Percentiles rank a stretch among this genome's conserved stretches.
These are phyloP conservation scores for Choloepus hoffmanni DNA, from an alignment of 2,113 vertebrate genomes.

Conservation along the genomic window DNA sequence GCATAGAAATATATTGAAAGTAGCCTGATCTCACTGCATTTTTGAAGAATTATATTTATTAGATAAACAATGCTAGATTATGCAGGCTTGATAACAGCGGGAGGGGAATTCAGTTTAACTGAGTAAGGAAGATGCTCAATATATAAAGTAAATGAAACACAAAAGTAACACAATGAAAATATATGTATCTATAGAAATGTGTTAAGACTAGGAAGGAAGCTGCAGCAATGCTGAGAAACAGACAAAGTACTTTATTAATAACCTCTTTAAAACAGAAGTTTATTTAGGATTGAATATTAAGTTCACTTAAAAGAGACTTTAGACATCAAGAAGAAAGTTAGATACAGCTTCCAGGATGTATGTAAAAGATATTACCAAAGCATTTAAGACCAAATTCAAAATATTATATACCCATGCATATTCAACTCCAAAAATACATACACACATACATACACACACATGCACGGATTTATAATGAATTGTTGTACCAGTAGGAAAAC, in stretches of 20 bases:
- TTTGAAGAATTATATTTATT: constrained; percentile 38
- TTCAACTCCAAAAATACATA: neutral
- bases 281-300: constrained; percentile 30
- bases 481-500: neutral
- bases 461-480: neutral
- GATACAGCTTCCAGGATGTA: neutral
- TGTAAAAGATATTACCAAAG: neutral
- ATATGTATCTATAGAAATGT: neutral
- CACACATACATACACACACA: neutral
- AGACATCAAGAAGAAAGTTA: constrained; percentile 18
- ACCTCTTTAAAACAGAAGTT: neutral
- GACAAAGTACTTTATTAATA: neutral
- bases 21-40: constrained; percentile 17
- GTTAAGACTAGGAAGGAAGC: neutral
- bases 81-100: neutral
- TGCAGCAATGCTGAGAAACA: neutral
- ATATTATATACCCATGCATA: neutral
- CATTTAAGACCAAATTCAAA: neutral
- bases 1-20: constrained; percentile 49
- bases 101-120: constrained; percentile 14
- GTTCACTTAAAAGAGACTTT: neutral
- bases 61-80: neutral
- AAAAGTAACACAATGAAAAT: constrained; percentile 55
- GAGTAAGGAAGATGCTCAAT: constrained; percentile 13
- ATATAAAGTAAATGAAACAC: constrained; percentile 44